Percentiles rank a stretch among this genome's conserved stretches.
These are phyloP conservation scores for Dasyurus viverrinus DNA, from an alignment of 2,113 vertebrate genomes.

Conservation along the genomic window DNA sequence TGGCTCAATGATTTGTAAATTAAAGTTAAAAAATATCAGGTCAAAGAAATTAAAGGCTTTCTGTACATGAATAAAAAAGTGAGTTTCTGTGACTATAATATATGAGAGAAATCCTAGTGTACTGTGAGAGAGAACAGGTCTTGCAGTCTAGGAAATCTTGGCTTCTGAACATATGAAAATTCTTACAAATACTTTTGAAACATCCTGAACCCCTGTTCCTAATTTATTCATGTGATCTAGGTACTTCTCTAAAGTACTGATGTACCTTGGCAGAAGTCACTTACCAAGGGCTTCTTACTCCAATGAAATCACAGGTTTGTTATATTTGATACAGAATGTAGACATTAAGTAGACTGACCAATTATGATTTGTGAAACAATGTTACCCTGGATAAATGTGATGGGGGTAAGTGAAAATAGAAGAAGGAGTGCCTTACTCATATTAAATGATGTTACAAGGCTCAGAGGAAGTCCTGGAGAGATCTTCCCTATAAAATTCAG, in stretches of 20 bases:
- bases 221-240: neutral
- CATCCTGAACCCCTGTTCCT: neutral
- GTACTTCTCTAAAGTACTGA: no score
- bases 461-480: no score
- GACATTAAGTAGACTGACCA: neutral
- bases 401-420: no score
- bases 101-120: neutral
- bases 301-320: neutral
- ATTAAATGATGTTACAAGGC: no score
- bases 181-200: neutral
- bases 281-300: neutral
- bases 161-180: neutral
- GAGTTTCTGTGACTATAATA: neutral
- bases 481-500: no score
- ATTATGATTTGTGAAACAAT: neutral
- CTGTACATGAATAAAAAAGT: neutral
- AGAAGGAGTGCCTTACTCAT: no score
- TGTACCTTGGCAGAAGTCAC: neutral
- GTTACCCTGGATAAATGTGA: neutral
- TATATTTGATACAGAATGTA: neutral
- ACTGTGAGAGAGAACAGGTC: neutral
- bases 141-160: neutral
- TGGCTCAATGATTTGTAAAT: neutral
- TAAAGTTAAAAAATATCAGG: neutral
- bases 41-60: neutral